Evolutionary conservation across 1,140 invertebrate genomes (phyloP).

Genomic region (Bombus confusus): DNA sequence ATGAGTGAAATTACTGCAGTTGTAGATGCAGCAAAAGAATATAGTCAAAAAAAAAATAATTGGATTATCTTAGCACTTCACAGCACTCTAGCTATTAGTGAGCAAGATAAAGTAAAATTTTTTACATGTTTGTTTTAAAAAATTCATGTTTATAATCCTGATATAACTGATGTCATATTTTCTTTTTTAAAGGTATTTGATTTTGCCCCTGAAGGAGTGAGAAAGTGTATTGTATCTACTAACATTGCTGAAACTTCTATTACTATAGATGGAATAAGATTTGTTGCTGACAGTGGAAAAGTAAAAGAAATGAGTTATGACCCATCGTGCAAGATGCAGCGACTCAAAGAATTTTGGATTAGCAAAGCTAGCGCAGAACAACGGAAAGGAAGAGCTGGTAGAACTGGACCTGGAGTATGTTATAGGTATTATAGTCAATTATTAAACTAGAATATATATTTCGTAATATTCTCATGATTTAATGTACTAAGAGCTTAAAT

Average conservation of each 20-base stretch:
- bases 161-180: constrained; percentile 21
- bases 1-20: constrained; percentile 97
- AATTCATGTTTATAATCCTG: background rate
- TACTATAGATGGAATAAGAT: constrained; percentile 99
- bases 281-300: constrained; percentile 98
- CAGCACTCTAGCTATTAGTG: constrained; percentile 94
- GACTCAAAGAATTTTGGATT: constrained; percentile 97
- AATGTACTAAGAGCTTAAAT: constrained; percentile 53
- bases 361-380: constrained; percentile 98
- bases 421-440: constrained; percentile 81
- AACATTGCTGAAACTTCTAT: constrained; percentile 99
- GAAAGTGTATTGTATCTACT: constrained; percentile 99
- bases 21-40: constrained; percentile 93
- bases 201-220: constrained; percentile 95
- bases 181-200: constrained; percentile 91
- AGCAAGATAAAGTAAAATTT: constrained; percentile 94
- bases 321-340: constrained; percentile 92
- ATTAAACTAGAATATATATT: constrained; percentile 3
- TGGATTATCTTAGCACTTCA: constrained; percentile 99
- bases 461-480: constrained; percentile 13
- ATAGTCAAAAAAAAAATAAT: constrained; percentile 89
- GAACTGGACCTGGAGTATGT: constrained; percentile 86
- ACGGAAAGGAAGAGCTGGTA: constrained; percentile 96
- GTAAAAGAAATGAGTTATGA: constrained; percentile 99
- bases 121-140: constrained; percentile 19